Evolutionary conservation across 2,888 invertebrate species (phyloP), one percentile per base, ranked within the genome.

Genomic region (Rhagonycha lutea): DNA sequence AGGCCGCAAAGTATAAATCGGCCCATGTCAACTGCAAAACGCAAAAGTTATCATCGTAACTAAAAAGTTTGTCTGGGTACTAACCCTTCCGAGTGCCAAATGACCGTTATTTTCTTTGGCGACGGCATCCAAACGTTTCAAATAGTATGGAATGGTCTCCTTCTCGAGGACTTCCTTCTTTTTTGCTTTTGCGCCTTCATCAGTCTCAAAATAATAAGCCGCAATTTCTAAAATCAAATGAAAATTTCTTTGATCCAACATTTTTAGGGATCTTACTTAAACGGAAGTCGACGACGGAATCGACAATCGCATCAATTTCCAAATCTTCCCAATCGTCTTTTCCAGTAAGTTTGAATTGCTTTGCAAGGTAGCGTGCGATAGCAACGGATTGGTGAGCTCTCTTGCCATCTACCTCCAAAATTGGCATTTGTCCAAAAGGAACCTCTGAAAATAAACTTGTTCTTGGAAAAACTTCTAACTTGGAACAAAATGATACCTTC

Each of bases 371-470:
- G 60, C 93, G 90, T 60, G 88, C 83, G 77, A 93, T 91, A 4
- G 93, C 91, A 3, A 87, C 69, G 29, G 91, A 91, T 84, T 93
- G 93, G 23, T 90, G 88, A 76, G 91, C 87, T 78, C 87, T 84
- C 83, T 92, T 92, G 3, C 92, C 93, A 75, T 92, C 90, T 3
- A 92, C 87, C 85, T 91, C 91, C 69, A 93, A 82, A 0, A 92
- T 84, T 0, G 93, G 93, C 77, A 92, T 84, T 84, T 92, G 91
- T 0, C 92, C 92, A 84, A 91, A 92, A 32, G 92, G 92, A 88
- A 90, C 91, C 74, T 88, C 89, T 92, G 84, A 85, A 81, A 28
- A 14, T 23, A 60, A 14, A 23, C 0, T n/a, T 9, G 3, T 23
- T 0, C 5, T 69, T 24, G 0, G 29, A 24, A 24, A n/a, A 24